These are phyloP conservation scores for Canis aureus DNA, from an alignment of 2,113 vertebrate species.

Conservation along the genomic window DNA sequence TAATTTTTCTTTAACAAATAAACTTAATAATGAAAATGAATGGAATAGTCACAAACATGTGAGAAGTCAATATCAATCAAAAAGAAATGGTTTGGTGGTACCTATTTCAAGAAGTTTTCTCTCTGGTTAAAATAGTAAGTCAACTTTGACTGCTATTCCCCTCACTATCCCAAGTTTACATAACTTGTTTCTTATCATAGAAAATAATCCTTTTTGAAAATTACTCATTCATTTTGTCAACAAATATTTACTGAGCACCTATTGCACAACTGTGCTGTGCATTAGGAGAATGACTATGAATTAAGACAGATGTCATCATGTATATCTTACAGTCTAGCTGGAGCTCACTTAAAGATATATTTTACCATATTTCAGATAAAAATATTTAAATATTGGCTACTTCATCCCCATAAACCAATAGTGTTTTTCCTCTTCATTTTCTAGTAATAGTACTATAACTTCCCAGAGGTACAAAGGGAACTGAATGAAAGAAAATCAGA, in stretches of 20 bases:
- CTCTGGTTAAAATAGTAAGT: slow-evolving; percentile 2
- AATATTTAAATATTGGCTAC: not conserved
- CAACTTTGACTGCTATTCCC: not conserved
- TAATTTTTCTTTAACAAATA: slow-evolving; percentile 25
- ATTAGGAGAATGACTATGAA: not conserved
- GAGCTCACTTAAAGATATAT: not conserved
- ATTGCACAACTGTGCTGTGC: not conserved
- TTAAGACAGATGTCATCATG: not conserved
- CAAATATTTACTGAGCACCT: not conserved
- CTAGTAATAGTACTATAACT: not conserved
- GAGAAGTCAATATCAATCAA: not conserved
- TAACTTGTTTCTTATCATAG: not conserved
- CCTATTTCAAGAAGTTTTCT: not conserved
- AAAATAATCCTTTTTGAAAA: not conserved
- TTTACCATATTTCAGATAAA: too few relatives aligned
- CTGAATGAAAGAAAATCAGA: not conserved
- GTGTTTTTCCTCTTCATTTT: slow-evolving; percentile 4
- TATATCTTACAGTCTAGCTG: not conserved
- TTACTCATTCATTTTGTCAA: slow-evolving; percentile 7
- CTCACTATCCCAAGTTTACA: not conserved
- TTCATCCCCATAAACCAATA: not conserved
- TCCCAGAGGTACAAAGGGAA: not conserved
- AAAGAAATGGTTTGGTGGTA: not conserved
- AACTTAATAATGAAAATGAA: not conserved
- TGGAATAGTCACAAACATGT: not conserved